Evolutionary conservation across 2,797 vertebrate species (phyloP).

Genomic region (Huso huso): DNA sequence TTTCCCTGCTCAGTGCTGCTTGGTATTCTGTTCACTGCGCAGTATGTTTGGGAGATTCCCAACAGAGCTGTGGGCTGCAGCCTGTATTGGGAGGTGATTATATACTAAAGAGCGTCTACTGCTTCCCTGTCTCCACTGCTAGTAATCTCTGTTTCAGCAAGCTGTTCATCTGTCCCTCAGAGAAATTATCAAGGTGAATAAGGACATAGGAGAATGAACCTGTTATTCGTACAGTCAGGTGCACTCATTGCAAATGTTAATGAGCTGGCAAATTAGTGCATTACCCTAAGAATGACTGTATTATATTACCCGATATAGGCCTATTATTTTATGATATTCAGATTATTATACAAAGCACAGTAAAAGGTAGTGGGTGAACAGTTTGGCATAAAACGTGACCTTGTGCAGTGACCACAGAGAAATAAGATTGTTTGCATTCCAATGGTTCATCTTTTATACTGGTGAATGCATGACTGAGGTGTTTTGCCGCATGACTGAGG

Average conservation of each 20-base stretch:
- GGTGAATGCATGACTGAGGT: too few species aligned
- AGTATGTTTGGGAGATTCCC: slow-evolving; percentile 4
- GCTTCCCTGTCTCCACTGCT: neutral
- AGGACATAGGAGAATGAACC: neutral
- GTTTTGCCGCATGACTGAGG: too few species aligned
- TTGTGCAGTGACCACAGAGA: too few species aligned
- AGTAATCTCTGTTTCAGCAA: slow-evolving; percentile 9
- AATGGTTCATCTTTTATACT: too few species aligned
- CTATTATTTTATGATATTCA: too few species aligned
- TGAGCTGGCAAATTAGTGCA: neutral
- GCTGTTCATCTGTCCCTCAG: neutral
- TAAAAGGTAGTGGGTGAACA: too few species aligned
- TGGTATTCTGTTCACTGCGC: slow-evolving; percentile 1
- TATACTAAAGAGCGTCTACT: neutral
- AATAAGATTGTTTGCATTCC: too few species aligned
- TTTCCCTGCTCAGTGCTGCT: neutral
- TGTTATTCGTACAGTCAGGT: neutral
- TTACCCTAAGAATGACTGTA: neutral
- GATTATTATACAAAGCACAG: too few species aligned
- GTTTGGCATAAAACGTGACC: too few species aligned
- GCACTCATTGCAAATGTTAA: neutral
- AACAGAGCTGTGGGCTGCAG: neutral
- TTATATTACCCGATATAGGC: neutral
- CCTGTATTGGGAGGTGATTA: slow-evolving; percentile 8
- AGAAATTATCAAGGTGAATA: slow-evolving; percentile 8